Evolutionary conservation across 2,797 vertebrate genomes (phyloP).

Genomic region (Pseudocheirus occidentalis): DNA sequence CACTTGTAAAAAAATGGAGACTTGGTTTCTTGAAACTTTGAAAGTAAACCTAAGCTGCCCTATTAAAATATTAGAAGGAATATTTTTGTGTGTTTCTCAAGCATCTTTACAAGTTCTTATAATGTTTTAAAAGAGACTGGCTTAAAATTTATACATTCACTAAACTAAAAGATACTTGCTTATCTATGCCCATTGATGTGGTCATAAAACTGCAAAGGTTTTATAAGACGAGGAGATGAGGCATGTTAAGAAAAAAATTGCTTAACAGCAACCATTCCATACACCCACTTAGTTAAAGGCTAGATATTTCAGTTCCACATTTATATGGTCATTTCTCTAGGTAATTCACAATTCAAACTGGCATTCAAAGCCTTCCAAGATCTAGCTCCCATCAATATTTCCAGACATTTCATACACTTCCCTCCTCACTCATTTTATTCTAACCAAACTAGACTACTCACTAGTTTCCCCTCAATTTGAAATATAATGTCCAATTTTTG

Average conservation of each 20-base stretch:
- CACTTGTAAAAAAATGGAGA: conserved; percentile 77
- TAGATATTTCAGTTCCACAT: conserved; percentile 30
- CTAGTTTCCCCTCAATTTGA: background rate
- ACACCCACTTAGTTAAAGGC: background rate
- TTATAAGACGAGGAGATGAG: background rate
- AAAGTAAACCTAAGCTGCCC: conserved; percentile 74
- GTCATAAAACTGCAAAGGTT: conserved; percentile 42
- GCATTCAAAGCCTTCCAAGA: background rate
- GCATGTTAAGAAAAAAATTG: background rate
- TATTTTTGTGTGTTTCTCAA: conserved; percentile 72
- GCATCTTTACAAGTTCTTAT: conserved; percentile 75
- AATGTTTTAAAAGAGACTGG: conserved; percentile 59
- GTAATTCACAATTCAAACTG: background rate
- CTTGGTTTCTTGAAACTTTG: conserved; percentile 57
- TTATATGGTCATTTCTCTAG: background rate
- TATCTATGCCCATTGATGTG: background rate
- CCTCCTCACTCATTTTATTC: background rate
- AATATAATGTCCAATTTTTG: background rate
- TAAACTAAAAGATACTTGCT: conserved; percentile 57
- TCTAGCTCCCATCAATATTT: background rate
- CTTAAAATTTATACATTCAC: conserved; percentile 70
- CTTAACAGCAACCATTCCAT: background rate
- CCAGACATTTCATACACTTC: background rate
- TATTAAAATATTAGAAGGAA: conserved; percentile 59
- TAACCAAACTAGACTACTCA: background rate